phyloP scores from a whole-genome alignment of 2,797 vertebrate genomes.

The Lindbergichthys nudifrons region DNA sequence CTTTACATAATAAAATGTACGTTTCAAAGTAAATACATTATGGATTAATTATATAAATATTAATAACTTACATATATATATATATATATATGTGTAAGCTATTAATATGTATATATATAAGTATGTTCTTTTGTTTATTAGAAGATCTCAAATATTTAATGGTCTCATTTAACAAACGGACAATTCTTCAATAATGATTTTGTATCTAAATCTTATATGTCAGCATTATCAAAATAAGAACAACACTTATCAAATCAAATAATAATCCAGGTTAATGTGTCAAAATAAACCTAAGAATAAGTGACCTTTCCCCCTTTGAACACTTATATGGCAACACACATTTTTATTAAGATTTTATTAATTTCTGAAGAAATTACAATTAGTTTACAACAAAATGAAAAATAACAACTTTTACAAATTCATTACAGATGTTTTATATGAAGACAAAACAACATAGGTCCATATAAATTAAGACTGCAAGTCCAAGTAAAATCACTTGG shows the following conservation, averaged over 20 bases:
- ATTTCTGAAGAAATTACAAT: too few relatives aligned
- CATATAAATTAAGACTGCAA: not conserved
- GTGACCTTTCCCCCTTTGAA: not conserved
- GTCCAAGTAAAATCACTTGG: constrained; percentile 34
- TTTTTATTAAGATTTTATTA: constrained; percentile 35
- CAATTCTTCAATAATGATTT: not conserved
- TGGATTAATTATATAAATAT: too few relatives aligned
- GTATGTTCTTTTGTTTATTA: not conserved
- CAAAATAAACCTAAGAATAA: not conserved
- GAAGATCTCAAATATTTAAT: not conserved
- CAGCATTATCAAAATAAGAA: not conserved
- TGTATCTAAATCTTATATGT: not conserved
- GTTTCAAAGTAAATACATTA: too few relatives aligned
- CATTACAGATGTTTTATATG: constrained; percentile 2
- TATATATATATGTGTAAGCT: too few relatives aligned
- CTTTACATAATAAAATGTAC: not conserved
- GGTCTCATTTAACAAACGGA: not conserved
- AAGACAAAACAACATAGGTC: constrained; percentile 13
- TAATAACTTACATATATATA: too few relatives aligned
- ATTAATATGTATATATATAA: not conserved
- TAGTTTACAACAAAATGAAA: constrained; percentile 33
- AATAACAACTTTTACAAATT: constrained; percentile 29
- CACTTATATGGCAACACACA: constrained; percentile 27
- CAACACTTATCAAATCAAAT: not conserved
- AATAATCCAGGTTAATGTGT: not conserved